Conservation (phyloP, 2,113 vertebrate genomes). For the Dascyllus trimaculatus region DNA sequence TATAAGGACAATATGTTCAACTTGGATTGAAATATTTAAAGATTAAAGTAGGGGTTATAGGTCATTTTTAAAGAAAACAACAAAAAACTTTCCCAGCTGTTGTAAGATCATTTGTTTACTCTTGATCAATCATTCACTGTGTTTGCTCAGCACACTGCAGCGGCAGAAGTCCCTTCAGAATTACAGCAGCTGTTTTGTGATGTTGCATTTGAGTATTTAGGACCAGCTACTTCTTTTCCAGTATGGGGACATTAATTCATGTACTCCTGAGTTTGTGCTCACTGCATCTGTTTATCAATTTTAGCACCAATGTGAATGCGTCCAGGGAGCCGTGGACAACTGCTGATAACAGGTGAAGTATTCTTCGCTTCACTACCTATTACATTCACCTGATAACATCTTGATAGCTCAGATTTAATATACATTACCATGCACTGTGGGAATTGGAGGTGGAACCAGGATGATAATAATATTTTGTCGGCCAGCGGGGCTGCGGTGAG, state of each 20-base stretch:
- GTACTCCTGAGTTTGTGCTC: conserved; percentile 49
- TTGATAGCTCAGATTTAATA: conserved; percentile 12
- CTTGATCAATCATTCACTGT: conserved; percentile 82
- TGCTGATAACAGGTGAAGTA: conserved; percentile 63
- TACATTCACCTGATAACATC: neutral
- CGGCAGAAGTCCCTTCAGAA: conserved; percentile 2
- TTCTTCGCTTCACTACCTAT: neutral
- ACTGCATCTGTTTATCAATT: conserved; percentile 39
- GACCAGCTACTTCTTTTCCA: conserved; percentile 34
- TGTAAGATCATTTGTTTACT: conserved; percentile 69
- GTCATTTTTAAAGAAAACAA: conserved; percentile 1
- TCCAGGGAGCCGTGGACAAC: conserved; percentile 34
- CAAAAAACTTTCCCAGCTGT: conserved; percentile 35
- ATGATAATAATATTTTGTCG: conserved; percentile 15
- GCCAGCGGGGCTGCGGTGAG: conserved; percentile 36
- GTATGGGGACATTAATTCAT: conserved; percentile 44
- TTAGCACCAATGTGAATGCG: conserved; percentile 14
- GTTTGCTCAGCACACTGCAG: conserved; percentile 23
- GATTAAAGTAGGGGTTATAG: conserved; percentile 2
- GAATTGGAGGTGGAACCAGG: neutral
- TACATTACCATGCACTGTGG: neutral
- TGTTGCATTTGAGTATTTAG: conserved; percentile 12
- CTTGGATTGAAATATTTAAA: neutral
- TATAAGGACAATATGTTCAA: neutral
- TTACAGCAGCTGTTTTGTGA: conserved; percentile 18